Percentiles rank a stretch among this genome's conserved stretches.
Evolutionary conservation across 92 coral and sea anemone species (phyloP).

Genomic region (Pocillopora meandrina): DNA sequence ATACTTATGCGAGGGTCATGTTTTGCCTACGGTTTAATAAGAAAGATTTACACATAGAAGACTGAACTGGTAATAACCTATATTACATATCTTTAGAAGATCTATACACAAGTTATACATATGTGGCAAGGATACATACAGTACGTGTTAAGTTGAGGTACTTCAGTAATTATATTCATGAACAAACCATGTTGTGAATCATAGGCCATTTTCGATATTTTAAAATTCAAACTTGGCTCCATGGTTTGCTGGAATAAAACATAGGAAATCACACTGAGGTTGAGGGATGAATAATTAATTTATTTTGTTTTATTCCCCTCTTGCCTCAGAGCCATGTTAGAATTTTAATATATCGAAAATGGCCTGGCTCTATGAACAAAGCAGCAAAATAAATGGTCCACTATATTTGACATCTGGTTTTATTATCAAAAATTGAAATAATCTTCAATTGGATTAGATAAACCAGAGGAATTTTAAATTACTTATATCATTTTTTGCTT

Average conservation of each 20-base stretch:
- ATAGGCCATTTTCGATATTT: not conserved
- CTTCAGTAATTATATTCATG: not conserved
- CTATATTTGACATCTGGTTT: slow-evolving; percentile 6
- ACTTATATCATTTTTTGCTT: slow-evolving; percentile 1
- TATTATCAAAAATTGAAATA: slow-evolving; percentile 13
- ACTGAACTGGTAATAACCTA: slow-evolving; percentile 1
- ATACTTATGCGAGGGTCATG: too few species aligned
- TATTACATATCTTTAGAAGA: slow-evolving; percentile 15
- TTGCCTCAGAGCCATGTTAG: too few species aligned
- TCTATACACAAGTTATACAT: slow-evolving; percentile 12
- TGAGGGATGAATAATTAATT: too few species aligned
- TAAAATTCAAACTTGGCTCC: too few species aligned
- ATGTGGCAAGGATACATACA: not conserved
- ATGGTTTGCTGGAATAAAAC: too few species aligned
- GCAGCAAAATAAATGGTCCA: slow-evolving; percentile 1
- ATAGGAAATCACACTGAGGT: too few species aligned
- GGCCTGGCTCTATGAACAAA: not conserved
- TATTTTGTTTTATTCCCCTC: too few species aligned
- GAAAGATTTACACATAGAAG: not conserved
- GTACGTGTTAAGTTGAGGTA: not conserved
- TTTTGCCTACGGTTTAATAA: not conserved
- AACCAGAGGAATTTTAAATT: slow-evolving; percentile 3
- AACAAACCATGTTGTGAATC: not conserved
- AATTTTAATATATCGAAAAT: too few species aligned
- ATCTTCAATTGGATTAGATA: slow-evolving; percentile 2